Conservation (phyloP, 2,113 vertebrate genomes). For the Benitochromis conjunctus region DNA sequence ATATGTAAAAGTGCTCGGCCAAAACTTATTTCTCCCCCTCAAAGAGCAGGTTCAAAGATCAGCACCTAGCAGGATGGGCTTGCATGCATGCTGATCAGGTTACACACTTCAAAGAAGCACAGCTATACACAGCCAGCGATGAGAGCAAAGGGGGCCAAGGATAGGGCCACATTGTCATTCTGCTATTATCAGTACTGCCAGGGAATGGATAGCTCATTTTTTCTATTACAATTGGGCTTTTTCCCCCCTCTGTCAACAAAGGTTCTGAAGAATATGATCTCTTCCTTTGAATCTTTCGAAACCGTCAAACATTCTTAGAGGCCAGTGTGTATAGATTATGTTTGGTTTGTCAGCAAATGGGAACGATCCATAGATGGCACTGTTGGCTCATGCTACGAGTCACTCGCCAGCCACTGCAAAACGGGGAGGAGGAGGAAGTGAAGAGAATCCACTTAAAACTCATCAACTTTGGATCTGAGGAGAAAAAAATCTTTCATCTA, state of each 20-base stretch:
- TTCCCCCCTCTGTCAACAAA: conserved; percentile 55
- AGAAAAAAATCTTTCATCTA: conserved; percentile 65
- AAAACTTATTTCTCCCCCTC: conserved; percentile 63
- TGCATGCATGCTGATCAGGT: conserved; percentile 74
- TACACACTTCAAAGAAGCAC: conserved; percentile 74
- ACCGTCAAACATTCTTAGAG: conserved; percentile 45
- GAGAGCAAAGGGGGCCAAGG: conserved; percentile 57
- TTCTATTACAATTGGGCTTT: conserved; percentile 47
- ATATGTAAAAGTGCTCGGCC: conserved; percentile 14
- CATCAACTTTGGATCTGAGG: conserved; percentile 57
- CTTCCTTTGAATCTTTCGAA: conserved; percentile 66
- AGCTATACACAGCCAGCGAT: conserved; percentile 65
- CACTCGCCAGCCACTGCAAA: not conserved
- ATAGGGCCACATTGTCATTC: conserved; percentile 63
- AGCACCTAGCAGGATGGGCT: conserved; percentile 66
- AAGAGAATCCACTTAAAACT: conserved; percentile 52
- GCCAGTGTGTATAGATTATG: not conserved
- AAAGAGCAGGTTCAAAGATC: conserved; percentile 77
- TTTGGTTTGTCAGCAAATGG: not conserved
- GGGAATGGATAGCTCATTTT: conserved; percentile 48
- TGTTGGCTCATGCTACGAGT: conserved; percentile 71
- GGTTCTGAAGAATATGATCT: conserved; percentile 70
- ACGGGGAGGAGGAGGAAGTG: conserved; percentile 5
- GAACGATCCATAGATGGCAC: conserved; percentile 75
- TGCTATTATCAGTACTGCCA: conserved; percentile 62